phyloP scores from a whole-genome alignment of 2,888 invertebrate genomes.

The Lampropteryx suffumata region DNA sequence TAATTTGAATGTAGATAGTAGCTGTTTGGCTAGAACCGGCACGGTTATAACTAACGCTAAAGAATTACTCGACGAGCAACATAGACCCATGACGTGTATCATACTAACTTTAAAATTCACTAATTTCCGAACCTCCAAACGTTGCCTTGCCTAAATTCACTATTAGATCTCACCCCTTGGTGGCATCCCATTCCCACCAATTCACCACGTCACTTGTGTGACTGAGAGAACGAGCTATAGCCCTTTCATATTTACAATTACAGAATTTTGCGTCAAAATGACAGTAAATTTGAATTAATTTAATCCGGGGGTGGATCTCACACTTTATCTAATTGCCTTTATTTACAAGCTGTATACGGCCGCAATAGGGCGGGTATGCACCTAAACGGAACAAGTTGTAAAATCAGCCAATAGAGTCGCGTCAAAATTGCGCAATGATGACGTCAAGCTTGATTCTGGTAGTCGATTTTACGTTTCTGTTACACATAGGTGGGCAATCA shows the following conservation, averaged over 20 bases:
- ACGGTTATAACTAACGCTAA: slow-evolving; percentile 59
- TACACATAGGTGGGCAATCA: too few relatives aligned
- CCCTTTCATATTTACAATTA: slow-evolving; percentile 53
- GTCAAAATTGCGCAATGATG: too few relatives aligned
- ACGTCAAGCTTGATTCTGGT: too few relatives aligned
- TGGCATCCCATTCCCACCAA: background rate
- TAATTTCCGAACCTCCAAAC: slow-evolving; percentile 48
- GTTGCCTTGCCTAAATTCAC: slow-evolving; percentile 61
- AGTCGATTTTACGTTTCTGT: too few relatives aligned
- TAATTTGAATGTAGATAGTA: background rate
- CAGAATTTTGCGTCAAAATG: slow-evolving; percentile 42
- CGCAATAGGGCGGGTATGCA: too few relatives aligned
- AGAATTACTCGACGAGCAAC: slow-evolving; percentile 54
- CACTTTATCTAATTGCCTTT: slow-evolving; percentile 37
- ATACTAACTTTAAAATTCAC: slow-evolving; percentile 52
- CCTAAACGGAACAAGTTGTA: slow-evolving; percentile 36
- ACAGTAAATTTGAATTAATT: slow-evolving; percentile 29
- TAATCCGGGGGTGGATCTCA: slow-evolving; percentile 19
- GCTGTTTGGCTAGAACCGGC: slow-evolving; percentile 25
- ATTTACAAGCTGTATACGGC: slow-evolving; percentile 66
- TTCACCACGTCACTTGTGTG: background rate
- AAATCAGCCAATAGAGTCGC: too few relatives aligned
- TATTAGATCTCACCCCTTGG: slow-evolving; percentile 51
- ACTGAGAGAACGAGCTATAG: background rate
- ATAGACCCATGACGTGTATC: slow-evolving; percentile 52